Evolutionary conservation across 2,113 vertebrate species (phyloP).

Genomic region (Nycticorax nycticorax): DNA sequence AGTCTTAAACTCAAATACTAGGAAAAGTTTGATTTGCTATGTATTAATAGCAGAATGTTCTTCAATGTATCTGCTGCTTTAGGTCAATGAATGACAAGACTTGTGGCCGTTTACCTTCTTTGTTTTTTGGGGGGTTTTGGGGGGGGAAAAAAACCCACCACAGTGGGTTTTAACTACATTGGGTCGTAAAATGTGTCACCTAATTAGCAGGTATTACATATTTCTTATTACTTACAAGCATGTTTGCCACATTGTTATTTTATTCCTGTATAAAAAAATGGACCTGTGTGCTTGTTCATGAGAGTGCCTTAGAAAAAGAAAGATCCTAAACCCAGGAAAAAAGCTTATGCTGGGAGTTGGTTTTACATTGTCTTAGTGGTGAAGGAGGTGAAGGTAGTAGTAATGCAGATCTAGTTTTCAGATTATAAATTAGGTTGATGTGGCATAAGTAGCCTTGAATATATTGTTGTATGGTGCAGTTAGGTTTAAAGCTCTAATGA

Average conservation of each 20-base stretch:
- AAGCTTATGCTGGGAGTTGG: neutral
- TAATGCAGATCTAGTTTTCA: neutral
- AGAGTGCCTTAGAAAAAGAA: slow-evolving; percentile 74
- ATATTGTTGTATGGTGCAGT: neutral
- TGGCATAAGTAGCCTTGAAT: neutral
- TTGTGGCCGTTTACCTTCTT: neutral
- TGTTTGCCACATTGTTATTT: neutral
- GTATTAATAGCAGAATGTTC: neutral
- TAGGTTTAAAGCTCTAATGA: neutral
- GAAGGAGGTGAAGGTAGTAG: neutral
- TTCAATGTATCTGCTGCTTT: neutral
- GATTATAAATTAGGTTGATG: neutral
- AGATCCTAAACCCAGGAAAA: slow-evolving; percentile 7
- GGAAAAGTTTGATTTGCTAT: neutral
- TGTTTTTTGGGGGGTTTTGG: neutral
- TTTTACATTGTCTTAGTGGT: neutral
- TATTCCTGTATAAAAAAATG: neutral
- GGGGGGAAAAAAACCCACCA: too few species aligned
- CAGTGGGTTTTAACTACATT: neutral
- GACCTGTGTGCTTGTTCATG: slow-evolving; percentile 35
- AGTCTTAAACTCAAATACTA: neutral
- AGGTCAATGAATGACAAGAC: neutral
- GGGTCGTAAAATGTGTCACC: slow-evolving; percentile 10
- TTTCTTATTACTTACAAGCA: neutral
- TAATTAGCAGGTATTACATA: neutral